Percentiles rank a stretch among this genome's conserved stretches.
Evolutionary conservation across 2,888 invertebrate species (phyloP).

Genomic region (Pristionchus japonicus): DNA sequence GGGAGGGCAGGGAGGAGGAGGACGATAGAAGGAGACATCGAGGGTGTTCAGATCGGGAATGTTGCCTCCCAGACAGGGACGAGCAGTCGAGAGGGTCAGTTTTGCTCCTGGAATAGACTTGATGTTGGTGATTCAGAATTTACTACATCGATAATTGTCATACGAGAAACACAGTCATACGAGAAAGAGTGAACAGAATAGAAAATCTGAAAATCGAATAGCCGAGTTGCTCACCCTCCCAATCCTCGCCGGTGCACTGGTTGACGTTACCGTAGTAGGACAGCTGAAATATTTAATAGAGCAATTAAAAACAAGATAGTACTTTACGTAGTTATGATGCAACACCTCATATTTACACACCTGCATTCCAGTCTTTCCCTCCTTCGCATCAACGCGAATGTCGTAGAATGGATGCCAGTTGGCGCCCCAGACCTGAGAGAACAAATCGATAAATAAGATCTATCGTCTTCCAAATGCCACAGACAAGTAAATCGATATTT

Average conservation of each 20-base stretch:
- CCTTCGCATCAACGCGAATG: slow-evolving; percentile 63
- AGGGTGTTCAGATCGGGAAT: slow-evolving; percentile 69
- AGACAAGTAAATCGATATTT: not conserved
- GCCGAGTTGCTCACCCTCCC: slow-evolving; percentile 63
- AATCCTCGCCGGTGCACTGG: slow-evolving; percentile 76
- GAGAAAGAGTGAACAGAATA: not conserved
- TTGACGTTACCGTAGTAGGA: slow-evolving; percentile 75
- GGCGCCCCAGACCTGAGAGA: slow-evolving; percentile 50
- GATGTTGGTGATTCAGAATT: not conserved
- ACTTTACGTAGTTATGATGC: not conserved
- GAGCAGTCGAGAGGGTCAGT: slow-evolving; percentile 65
- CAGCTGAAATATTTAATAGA: slow-evolving; percentile 55
- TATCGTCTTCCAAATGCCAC: too few relatives aligned
- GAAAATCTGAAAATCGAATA: not conserved
- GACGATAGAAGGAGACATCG: slow-evolving; percentile 62
- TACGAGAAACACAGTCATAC: too few relatives aligned
- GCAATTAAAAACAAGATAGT: not conserved
- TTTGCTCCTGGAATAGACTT: slow-evolving; percentile 18
- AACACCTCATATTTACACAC: not conserved
- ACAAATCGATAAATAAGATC: not conserved
- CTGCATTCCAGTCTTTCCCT: slow-evolving; percentile 47
- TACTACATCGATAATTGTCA: too few relatives aligned
- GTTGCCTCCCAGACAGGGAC: slow-evolving; percentile 65
- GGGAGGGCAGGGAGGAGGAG: slow-evolving; percentile 50
- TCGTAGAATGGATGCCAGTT: slow-evolving; percentile 70